Conservation (phyloP, 2,888 invertebrate genomes). For the Cerastis leucographa region DNA sequence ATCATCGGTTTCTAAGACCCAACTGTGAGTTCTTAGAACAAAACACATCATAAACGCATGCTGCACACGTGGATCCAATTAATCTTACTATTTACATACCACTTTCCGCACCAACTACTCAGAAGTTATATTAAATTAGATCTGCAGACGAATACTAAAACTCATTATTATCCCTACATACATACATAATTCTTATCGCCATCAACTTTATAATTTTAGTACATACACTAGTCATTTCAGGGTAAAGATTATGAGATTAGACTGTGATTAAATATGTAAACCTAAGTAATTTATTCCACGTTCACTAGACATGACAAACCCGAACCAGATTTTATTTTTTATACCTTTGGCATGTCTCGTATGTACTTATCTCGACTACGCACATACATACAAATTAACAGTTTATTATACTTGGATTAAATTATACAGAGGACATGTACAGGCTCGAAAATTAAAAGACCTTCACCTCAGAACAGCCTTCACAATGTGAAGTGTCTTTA, state of each 20-base stretch:
- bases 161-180: slow-evolving; percentile 39
- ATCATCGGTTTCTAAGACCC: background rate
- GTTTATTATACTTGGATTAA: slow-evolving; percentile 26
- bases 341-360: background rate
- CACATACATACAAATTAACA: slow-evolving; percentile 20
- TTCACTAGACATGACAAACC: slow-evolving; percentile 9
- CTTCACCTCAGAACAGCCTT: slow-evolving; percentile 32
- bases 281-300: slow-evolving; percentile 12
- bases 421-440: slow-evolving; percentile 1
- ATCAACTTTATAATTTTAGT: slow-evolving; percentile 27
- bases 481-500: background rate
- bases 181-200: slow-evolving; percentile 41
- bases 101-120: slow-evolving; percentile 23
- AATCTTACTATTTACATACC: slow-evolving; percentile 26
- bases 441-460: background rate
- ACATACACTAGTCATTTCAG: slow-evolving; percentile 29
- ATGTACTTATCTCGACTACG: slow-evolving; percentile 26
- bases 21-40: background rate
- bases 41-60: slow-evolving; percentile 17
- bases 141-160: slow-evolving; percentile 43
- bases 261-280: slow-evolving; percentile 17
- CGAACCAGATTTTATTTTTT: slow-evolving; percentile 13
- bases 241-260: slow-evolving; percentile 28
- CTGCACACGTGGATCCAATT: slow-evolving; percentile 15
- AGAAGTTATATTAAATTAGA: slow-evolving; percentile 41